A percentile compares a stretch with the other conserved stretches of the same genome.
Conservation (phyloP, 2,797 vertebrate species). For the Catostomus latipinnis region DNA sequence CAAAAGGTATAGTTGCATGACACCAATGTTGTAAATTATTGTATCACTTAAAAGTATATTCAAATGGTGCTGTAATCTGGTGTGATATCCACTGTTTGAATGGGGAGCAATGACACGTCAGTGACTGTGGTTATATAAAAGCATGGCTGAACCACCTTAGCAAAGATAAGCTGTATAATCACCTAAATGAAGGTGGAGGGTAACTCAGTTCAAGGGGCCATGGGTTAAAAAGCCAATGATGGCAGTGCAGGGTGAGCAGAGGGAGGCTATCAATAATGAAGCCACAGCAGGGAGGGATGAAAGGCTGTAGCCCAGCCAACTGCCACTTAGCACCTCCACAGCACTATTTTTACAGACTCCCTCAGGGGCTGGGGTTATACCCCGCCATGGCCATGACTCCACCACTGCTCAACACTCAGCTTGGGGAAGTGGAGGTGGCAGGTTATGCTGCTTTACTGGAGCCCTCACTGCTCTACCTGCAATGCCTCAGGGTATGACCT, state of each 20-base stretch:
- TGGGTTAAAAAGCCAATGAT: constrained; percentile 54
- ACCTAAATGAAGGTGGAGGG: constrained; percentile 52
- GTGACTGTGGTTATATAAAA: constrained; percentile 33
- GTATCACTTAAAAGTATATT: constrained; percentile 18
- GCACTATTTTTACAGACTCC: constrained; percentile 71
- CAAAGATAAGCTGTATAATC: constrained; percentile 57
- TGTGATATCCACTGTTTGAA: not conserved
- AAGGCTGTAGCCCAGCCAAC: constrained; percentile 68
- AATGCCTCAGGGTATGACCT: constrained; percentile 67
- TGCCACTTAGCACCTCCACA: constrained; percentile 65
- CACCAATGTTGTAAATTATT: constrained; percentile 34
- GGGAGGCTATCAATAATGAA: constrained; percentile 71
- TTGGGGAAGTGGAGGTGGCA: constrained; percentile 75
- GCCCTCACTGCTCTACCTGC: constrained; percentile 65
- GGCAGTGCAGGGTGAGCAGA: constrained; percentile 36
- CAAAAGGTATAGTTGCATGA: too few relatives aligned
- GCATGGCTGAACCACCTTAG: not conserved
- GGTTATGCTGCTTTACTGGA: constrained; percentile 64
- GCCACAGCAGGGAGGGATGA: constrained; percentile 61
- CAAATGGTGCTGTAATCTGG: constrained; percentile 17
- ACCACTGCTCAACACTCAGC: constrained; percentile 71
- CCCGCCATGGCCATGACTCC: constrained; percentile 68
- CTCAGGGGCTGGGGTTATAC: constrained; percentile 65
- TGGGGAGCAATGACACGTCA: not conserved
- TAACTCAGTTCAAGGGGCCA: constrained; percentile 65